Percentiles rank a stretch among this genome's conserved stretches.
These are phyloP conservation scores for Drosophila arawakana DNA, from an alignment of 1,140 invertebrate species.

Conservation along the genomic window DNA sequence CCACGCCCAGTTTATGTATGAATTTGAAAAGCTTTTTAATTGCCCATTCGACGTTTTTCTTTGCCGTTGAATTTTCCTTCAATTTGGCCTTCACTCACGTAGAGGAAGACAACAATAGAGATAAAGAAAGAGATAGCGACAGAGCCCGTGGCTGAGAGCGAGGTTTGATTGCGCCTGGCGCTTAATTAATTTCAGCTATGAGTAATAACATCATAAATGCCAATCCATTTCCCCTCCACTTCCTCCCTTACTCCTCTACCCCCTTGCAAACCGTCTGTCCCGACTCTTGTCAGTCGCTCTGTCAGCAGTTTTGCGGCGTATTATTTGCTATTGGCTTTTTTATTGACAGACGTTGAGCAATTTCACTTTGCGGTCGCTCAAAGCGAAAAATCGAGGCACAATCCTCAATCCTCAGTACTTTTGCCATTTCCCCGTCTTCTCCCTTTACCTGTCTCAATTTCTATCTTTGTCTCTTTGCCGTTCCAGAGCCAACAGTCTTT, in stretches of 20 bases:
- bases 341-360: slow-evolving; percentile 75
- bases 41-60: slow-evolving; percentile 56
- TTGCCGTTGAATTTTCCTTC: background rate
- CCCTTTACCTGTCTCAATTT: background rate
- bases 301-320: slow-evolving; percentile 64
- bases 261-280: background rate
- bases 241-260: background rate
- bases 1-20: slow-evolving; percentile 36
- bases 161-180: slow-evolving; percentile 35
- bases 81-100: slow-evolving; percentile 3
- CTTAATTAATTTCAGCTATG: slow-evolving; percentile 73
- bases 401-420: background rate
- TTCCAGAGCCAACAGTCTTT: slow-evolving; percentile 6
- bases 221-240: slow-evolving; percentile 42
- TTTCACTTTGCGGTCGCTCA: slow-evolving; percentile 71
- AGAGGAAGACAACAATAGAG: no score
- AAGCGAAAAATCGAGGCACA: slow-evolving; percentile 26
- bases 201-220: slow-evolving; percentile 66
- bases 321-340: slow-evolving; percentile 72
- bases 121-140: no score
- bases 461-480: no score
- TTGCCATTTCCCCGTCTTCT: background rate
- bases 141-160: slow-evolving; percentile 2
- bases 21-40: slow-evolving; percentile 69
- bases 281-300: slow-evolving; percentile 17